Conservation (phyloP, 2,888 invertebrate genomes). For the Hermodice carunculata region DNA sequence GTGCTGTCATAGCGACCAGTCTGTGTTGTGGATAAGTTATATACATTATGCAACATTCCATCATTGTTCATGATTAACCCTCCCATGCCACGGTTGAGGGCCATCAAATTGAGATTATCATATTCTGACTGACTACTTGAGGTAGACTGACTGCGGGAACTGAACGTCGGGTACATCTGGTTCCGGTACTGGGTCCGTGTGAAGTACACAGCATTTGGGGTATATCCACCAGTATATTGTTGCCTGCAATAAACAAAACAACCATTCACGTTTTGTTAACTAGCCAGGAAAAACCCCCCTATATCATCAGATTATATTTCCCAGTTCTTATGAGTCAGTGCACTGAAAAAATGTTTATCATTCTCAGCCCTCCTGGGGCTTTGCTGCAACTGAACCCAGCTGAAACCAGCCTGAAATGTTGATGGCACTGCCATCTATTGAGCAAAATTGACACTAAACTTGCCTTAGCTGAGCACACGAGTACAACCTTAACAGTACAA, state of each 20-base stretch:
- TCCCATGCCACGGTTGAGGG: background rate
- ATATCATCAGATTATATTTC: no score
- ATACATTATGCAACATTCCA: constrained; percentile 24
- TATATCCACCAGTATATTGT: constrained; percentile 53
- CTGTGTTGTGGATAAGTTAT: constrained; percentile 57
- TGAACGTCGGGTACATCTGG: constrained; percentile 68
- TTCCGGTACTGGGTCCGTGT: constrained; percentile 67
- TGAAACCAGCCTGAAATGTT: no score
- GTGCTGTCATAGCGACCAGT: constrained; percentile 65
- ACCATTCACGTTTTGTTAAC: no score
- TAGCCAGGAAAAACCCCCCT: no score
- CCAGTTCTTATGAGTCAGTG: no score
- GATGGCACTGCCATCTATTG: no score
- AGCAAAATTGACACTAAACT: no score
- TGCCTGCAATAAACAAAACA: constrained; percentile 10
- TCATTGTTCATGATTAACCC: background rate
- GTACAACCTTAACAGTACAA: no score
- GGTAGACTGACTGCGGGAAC: constrained; percentile 42
- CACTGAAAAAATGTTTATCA: no score
- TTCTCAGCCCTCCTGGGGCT: no score
- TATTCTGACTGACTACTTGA: constrained; percentile 57
- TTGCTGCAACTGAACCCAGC: no score
- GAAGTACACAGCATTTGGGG: constrained; percentile 64
- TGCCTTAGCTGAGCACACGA: no score
- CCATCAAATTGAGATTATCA: constrained; percentile 49